phyloP scores from a whole-genome alignment of 1,140 invertebrate genomes.

The Papilio aristodemus region DNA sequence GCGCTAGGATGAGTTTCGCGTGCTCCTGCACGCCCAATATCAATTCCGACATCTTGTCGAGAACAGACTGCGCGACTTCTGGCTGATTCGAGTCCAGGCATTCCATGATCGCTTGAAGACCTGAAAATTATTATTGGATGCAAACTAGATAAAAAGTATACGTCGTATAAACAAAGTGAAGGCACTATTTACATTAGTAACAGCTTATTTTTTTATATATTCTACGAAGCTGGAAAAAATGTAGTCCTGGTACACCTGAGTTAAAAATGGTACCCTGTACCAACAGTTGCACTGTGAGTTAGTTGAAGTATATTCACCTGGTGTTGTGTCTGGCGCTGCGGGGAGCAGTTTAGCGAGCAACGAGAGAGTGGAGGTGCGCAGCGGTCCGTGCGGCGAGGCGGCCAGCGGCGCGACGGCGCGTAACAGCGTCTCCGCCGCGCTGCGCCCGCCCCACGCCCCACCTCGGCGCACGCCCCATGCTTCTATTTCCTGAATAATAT shows the following conservation, averaged over 20 bases:
- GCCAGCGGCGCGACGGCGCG: constrained; percentile 55
- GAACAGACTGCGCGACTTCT: constrained; percentile 88
- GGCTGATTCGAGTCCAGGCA: constrained; percentile 89
- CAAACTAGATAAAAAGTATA: too few relatives aligned
- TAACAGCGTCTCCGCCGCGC: constrained; percentile 45
- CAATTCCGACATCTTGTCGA: constrained; percentile 92
- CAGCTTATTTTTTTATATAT: too few relatives aligned
- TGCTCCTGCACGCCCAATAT: constrained; percentile 91
- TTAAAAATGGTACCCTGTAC: too few relatives aligned
- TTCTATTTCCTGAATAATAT: constrained; percentile 55
- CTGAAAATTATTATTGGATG: constrained; percentile 38
- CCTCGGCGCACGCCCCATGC: constrained; percentile 66
- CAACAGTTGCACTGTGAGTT: too few relatives aligned
- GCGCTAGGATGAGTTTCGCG: constrained; percentile 87
- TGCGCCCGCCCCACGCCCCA: constrained; percentile 63
- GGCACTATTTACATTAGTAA: too few relatives aligned
- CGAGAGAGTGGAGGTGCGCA: constrained; percentile 50
- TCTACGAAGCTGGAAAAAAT: too few relatives aligned
- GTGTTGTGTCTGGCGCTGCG: constrained; percentile 52
- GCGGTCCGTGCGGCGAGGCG: constrained; percentile 47
- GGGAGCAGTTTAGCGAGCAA: constrained; percentile 65
- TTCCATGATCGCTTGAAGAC: constrained; percentile 87
- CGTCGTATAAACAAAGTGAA: too few relatives aligned
- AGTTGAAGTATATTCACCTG: too few relatives aligned
- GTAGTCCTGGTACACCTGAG: too few relatives aligned